Evolutionary conservation across 2,113 vertebrate genomes (phyloP).

Genomic region (Corvus cornix): DNA sequence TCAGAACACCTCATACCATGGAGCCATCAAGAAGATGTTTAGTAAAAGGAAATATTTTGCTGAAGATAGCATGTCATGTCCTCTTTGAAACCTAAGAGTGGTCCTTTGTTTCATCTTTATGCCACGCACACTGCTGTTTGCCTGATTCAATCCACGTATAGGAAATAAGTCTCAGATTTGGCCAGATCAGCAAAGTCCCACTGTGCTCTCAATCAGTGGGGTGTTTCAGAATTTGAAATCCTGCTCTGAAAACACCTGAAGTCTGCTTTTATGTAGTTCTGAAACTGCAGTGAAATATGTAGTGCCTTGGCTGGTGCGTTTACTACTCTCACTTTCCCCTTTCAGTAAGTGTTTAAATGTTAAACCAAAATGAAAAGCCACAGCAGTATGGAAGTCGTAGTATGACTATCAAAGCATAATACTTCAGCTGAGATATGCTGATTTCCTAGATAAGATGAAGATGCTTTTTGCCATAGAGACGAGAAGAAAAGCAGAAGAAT

Average conservation of each 20-base stretch:
- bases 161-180: neutral
- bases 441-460: constrained; percentile 41
- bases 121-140: neutral
- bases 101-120: neutral
- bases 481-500: constrained; percentile 23
- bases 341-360: constrained; percentile 46
- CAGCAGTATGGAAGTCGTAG: constrained; percentile 9
- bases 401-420: constrained; percentile 53
- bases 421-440: constrained; percentile 20
- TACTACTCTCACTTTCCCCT: constrained; percentile 54
- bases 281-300: neutral
- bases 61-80: neutral
- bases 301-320: neutral
- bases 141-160: neutral
- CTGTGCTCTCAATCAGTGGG: neutral
- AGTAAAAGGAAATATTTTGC: neutral
- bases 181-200: neutral
- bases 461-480: neutral
- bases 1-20: neutral
- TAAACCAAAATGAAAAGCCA: constrained; percentile 59
- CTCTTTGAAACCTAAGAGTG: neutral
- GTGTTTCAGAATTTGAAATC: neutral
- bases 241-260: neutral
- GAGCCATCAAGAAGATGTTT: neutral
- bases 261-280: neutral